Evolutionary conservation across 2,888 invertebrate genomes (phyloP).

Genomic region (Dynastes tityus): DNA sequence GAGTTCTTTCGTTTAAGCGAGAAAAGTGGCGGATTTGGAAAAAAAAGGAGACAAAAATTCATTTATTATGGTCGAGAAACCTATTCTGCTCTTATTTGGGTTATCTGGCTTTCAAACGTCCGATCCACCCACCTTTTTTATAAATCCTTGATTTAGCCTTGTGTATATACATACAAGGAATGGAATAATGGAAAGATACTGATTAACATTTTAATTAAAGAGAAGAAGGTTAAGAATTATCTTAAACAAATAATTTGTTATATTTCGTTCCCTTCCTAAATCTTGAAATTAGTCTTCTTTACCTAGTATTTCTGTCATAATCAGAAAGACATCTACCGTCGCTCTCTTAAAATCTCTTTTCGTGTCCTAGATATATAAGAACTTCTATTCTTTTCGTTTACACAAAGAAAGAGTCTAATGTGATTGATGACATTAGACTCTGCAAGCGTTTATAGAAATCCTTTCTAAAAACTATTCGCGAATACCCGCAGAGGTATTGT

Average conservation of each 20-base stretch:
- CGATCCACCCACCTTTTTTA: neutral
- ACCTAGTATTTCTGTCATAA: no score
- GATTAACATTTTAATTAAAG: neutral
- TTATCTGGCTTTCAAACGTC: slow-evolving; percentile 1
- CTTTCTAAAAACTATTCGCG: neutral
- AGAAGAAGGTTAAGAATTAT: no score
- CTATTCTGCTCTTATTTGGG: slow-evolving; percentile 7
- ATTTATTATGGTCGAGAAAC: slow-evolving; percentile 30
- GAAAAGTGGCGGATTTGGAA: neutral
- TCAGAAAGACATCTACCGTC: neutral
- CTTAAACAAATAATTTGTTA: no score
- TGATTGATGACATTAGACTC: slow-evolving; percentile 5
- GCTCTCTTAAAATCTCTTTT: neutral
- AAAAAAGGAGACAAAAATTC: slow-evolving; percentile 18
- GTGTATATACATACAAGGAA: neutral
- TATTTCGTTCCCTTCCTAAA: no score
- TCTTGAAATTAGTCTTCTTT: no score
- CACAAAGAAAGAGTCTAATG: neutral
- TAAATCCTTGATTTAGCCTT: neutral
- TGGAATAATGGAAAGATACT: neutral
- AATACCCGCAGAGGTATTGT: neutral
- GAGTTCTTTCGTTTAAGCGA: slow-evolving; percentile 4
- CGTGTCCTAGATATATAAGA: neutral
- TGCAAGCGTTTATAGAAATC: neutral
- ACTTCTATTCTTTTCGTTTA: neutral